Conservation (phyloP, 2,113 vertebrate species). For the Phyllostomus discolor region DNA sequence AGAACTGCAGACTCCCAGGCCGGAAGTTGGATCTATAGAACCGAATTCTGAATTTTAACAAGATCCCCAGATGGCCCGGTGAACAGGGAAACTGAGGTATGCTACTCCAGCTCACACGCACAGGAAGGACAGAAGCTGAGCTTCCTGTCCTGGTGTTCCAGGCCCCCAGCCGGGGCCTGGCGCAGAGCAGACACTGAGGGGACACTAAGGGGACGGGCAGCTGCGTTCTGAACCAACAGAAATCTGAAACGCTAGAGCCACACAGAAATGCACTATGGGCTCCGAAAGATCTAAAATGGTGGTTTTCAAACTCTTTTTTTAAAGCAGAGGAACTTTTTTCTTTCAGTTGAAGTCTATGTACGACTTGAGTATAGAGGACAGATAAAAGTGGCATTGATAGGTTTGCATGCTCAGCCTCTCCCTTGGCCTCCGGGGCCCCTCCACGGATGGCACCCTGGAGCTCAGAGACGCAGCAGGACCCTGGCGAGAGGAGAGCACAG, state of each 20-base stretch:
- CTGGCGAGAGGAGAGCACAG: not conserved
- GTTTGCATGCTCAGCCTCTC: not conserved
- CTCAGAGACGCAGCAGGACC: not conserved
- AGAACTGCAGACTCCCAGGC: not conserved
- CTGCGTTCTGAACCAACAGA: not conserved
- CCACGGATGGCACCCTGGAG: not conserved
- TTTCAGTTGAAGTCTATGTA: not conserved
- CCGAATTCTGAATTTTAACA: not conserved
- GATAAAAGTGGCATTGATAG: not conserved
- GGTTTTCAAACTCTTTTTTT: not conserved
- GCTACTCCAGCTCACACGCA: not conserved
- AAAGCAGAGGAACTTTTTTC: not conserved
- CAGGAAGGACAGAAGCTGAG: not conserved
- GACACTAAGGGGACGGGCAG: not conserved
- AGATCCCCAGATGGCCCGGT: not conserved
- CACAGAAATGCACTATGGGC: not conserved
- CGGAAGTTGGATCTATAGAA: not conserved
- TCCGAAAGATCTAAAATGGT: not conserved
- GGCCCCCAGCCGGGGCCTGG: not conserved
- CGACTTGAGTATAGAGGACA: not conserved
- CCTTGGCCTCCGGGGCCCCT: not conserved
- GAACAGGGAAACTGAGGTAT: not conserved
- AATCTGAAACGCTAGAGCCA: not conserved
- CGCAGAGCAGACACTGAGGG: not conserved
- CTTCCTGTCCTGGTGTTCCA: not conserved